Evolutionary conservation across 2,888 invertebrate genomes (phyloP).

Genomic region (Gisinianus flammeolus): DNA sequence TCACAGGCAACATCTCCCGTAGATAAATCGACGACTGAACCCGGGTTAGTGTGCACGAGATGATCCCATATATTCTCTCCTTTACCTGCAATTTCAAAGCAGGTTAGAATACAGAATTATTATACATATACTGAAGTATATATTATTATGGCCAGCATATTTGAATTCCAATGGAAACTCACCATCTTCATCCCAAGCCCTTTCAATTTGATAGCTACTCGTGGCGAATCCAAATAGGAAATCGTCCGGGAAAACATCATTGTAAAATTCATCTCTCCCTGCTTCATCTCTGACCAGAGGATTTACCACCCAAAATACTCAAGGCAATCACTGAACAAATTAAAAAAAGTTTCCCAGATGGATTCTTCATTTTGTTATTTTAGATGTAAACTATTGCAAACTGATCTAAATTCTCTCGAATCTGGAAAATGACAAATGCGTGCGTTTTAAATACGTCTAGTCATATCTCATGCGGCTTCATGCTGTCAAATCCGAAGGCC

Average conservation of each 20-base stretch:
- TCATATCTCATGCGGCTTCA: no score
- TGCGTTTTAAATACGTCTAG: no score
- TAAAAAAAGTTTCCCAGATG: not conserved
- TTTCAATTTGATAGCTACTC: conserved; percentile 61
- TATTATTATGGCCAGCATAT: not conserved
- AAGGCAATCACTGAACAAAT: not conserved
- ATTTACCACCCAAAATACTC: not conserved
- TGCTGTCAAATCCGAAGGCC: no score
- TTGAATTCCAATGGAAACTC: not conserved
- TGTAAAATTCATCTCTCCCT: conserved; percentile 30
- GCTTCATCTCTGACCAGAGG: not conserved
- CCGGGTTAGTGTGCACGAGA: conserved; percentile 60
- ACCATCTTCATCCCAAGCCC: conserved; percentile 61
- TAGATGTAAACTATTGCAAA: no score
- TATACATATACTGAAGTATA: not conserved
- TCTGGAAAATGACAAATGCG: no score
- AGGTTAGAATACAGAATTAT: not conserved
- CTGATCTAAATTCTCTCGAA: no score
- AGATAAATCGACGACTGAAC: conserved; percentile 60
- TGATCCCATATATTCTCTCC: conserved; percentile 62
- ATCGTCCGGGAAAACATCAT: conserved; percentile 56
- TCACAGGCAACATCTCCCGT: conserved; percentile 63
- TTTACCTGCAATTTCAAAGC: conserved; percentile 57
- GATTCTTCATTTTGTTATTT: not conserved
- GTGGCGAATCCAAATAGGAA: conserved; percentile 61